Conservation (phyloP, 2,113 vertebrate genomes). For the Anarhynchus alexandrinus region DNA sequence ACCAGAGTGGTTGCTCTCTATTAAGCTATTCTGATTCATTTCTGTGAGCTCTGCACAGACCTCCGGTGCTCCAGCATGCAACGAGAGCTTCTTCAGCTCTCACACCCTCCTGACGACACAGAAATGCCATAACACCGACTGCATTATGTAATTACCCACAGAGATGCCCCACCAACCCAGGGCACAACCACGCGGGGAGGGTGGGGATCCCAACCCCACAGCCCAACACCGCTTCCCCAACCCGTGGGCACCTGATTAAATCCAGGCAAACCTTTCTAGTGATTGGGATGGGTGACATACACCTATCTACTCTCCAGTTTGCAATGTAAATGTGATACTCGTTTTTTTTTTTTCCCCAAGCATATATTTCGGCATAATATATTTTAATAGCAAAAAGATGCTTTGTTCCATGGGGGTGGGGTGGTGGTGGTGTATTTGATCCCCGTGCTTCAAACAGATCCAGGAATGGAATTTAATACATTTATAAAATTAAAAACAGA, state of each 20-base stretch:
- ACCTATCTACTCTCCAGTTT: background rate
- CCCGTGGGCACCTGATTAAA: fast-evolving
- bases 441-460: conserved; percentile 43
- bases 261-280: background rate
- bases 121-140: fast-evolving
- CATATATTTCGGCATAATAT: background rate
- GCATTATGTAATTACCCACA: no score
- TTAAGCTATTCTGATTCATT: background rate
- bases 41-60: background rate
- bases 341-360: background rate
- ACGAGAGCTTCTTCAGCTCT: background rate
- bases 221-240: no score
- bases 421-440: background rate
- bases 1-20: background rate
- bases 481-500: conserved; percentile 67
- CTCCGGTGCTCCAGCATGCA: background rate
- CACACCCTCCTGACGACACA: background rate
- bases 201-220: background rate
- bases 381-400: conserved; percentile 53
- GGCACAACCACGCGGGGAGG: background rate
- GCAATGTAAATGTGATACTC: background rate
- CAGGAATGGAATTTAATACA: conserved; percentile 63
- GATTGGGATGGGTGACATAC: fast-evolving
- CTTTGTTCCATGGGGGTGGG: background rate
- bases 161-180: fast-evolving